Evolutionary conservation across 2,113 vertebrate species (phyloP).

Genomic region (Rhodinocichla rosea): DNA sequence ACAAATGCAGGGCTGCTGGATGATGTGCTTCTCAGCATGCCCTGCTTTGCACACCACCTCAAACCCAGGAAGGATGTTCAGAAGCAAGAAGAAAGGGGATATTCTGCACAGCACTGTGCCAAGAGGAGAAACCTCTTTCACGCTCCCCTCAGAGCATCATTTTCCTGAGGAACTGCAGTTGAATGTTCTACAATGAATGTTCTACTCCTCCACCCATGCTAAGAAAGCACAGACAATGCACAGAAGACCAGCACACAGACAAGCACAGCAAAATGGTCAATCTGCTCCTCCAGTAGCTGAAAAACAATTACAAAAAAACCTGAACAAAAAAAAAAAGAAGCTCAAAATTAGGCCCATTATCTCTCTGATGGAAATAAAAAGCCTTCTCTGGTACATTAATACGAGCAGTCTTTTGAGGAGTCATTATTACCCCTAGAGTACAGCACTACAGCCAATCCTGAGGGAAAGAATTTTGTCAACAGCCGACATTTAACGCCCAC

Average conservation of each 20-base stretch:
- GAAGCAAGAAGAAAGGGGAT: neutral
- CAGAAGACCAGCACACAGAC: neutral
- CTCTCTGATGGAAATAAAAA: neutral
- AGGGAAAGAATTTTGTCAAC: neutral
- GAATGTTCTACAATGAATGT: neutral
- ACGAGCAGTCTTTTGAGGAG: neutral
- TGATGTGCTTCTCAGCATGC: neutral
- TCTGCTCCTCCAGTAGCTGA: neutral
- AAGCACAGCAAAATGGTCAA: neutral
- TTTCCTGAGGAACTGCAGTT: neutral
- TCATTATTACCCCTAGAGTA: neutral
- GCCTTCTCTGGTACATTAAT: neutral
- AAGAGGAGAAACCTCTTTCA: neutral
- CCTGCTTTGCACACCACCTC: neutral
- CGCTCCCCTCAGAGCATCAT: neutral
- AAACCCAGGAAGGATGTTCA: neutral
- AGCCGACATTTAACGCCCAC: neutral
- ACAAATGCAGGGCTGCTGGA: slow-evolving; percentile 21
- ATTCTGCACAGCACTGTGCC: neutral
- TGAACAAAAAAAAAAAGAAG: neutral
- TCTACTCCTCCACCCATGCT: neutral
- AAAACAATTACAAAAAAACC: neutral
- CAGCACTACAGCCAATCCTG: neutral
- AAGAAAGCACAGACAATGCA: neutral
- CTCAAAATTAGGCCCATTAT: neutral